Evolutionary conservation across 1,140 invertebrate genomes (phyloP).

Genomic region (Plutomurus gul): DNA sequence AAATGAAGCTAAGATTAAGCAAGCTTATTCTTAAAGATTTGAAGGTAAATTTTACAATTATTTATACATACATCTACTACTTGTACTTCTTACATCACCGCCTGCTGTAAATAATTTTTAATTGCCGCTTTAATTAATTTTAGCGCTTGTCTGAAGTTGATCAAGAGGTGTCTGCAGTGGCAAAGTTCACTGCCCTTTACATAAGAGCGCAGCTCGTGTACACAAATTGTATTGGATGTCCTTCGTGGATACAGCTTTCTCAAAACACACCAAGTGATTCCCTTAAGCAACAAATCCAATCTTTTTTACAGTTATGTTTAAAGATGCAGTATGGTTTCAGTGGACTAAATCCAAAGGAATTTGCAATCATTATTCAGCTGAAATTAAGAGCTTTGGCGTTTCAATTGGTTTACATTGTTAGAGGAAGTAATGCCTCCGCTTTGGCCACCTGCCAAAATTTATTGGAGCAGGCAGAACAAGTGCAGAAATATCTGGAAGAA

Average conservation of each 20-base stretch:
- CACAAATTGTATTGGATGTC: constrained; percentile 41
- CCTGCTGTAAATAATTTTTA: no score
- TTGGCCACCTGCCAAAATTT: constrained; percentile 68
- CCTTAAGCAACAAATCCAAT: constrained; percentile 45
- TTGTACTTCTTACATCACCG: no score
- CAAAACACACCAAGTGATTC: constrained; percentile 43
- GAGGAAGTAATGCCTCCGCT: constrained; percentile 66
- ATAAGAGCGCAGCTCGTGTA: constrained; percentile 59
- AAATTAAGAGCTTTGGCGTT: constrained; percentile 81
- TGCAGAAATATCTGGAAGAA: constrained; percentile 61
- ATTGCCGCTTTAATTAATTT: constrained; percentile 15
- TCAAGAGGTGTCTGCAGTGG: constrained; percentile 75
- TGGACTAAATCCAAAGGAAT: constrained; percentile 73
- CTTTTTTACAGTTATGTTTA: constrained; percentile 55
- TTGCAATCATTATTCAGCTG: constrained; percentile 78
- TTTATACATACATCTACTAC: no score
- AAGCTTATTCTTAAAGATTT: constrained; percentile 52
- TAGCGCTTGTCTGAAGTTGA: constrained; percentile 80
- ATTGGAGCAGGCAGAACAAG: constrained; percentile 65
- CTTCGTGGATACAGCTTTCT: constrained; percentile 46
- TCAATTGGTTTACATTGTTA: constrained; percentile 76
- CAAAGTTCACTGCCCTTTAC: constrained; percentile 82
- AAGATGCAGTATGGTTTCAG: constrained; percentile 80
- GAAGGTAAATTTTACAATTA: constrained; percentile 39
- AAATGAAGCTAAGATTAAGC: constrained; percentile 43